A percentile compares a stretch with the other conserved stretches of the same genome.
phyloP scores from a whole-genome alignment of 1,140 invertebrate species.

The Eupristina koningsbergeri region DNA sequence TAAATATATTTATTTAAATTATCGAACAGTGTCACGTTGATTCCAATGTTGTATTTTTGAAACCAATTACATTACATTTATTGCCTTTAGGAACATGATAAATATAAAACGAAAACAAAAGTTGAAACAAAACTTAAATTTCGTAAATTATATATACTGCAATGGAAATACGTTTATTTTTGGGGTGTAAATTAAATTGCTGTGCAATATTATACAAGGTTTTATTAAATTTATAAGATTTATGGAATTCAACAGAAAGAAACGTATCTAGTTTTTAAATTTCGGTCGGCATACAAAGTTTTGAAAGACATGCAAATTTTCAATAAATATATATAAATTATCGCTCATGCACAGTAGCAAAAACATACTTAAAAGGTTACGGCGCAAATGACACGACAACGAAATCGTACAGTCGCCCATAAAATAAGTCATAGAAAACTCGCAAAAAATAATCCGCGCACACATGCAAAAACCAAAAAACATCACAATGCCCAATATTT shows the following conservation, averaged over 20 bases:
- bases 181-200: not conserved
- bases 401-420: not conserved
- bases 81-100: not conserved
- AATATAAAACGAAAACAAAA: too few species aligned
- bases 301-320: slow-evolving; percentile 2
- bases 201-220: too few species aligned
- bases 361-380: not conserved
- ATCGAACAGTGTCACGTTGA: not conserved
- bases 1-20: not conserved
- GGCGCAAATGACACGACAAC: not conserved
- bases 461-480: not conserved
- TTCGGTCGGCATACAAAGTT: not conserved
- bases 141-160: not conserved
- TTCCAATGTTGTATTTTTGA: too few species aligned
- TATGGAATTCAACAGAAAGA: not conserved
- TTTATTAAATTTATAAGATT: too few species aligned
- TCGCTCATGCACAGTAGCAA: not conserved
- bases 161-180: not conserved
- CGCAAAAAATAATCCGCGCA: not conserved
- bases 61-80: not conserved
- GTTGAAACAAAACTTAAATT: too few species aligned
- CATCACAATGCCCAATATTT: not conserved
- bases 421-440: not conserved
- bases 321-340: not conserved
- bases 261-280: not conserved